These are phyloP conservation scores for Acestrorhynchus altus DNA, from an alignment of 2,797 vertebrate genomes.

Conservation along the genomic window DNA sequence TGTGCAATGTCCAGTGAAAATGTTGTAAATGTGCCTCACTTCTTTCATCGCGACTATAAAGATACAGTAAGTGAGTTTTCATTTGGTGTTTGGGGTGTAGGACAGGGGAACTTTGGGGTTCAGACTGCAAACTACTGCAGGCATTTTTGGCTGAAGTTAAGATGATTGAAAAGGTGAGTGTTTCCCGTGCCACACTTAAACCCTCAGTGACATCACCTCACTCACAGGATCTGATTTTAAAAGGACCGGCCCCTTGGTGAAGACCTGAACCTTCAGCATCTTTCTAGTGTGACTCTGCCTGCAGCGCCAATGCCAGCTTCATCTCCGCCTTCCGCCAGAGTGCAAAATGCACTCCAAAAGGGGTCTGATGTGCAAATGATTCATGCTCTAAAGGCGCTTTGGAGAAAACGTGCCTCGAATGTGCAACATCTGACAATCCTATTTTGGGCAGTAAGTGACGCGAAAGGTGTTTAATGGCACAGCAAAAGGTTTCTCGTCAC, in stretches of 20 bases:
- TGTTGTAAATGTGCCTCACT: no score
- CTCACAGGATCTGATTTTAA: neutral
- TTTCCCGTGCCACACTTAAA: neutral
- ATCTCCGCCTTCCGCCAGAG: constrained; percentile 32
- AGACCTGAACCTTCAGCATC: constrained; percentile 3
- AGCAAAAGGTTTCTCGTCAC: constrained; percentile 32
- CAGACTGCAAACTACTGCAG: neutral
- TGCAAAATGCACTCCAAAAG: constrained; percentile 31
- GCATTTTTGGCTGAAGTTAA: no score
- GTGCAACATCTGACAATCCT: constrained; percentile 43
- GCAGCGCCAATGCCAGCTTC: constrained; percentile 24
- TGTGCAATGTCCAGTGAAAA: no score
- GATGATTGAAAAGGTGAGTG: neutral
- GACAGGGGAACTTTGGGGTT: neutral
- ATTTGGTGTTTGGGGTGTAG: neutral
- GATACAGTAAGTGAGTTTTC: no score
- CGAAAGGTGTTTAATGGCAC: constrained; percentile 52
- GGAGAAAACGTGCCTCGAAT: constrained; percentile 41
- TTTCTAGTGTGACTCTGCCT: neutral
- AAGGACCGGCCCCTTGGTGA: neutral
- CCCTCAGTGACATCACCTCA: neutral
- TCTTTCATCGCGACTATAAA: no score
- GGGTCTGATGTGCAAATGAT: constrained; percentile 55
- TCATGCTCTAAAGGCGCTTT: constrained; percentile 50
- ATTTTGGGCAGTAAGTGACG: constrained; percentile 49